Evolutionary conservation across 2,888 invertebrate species (phyloP).

Genomic region (Drosophila cognata): DNA sequence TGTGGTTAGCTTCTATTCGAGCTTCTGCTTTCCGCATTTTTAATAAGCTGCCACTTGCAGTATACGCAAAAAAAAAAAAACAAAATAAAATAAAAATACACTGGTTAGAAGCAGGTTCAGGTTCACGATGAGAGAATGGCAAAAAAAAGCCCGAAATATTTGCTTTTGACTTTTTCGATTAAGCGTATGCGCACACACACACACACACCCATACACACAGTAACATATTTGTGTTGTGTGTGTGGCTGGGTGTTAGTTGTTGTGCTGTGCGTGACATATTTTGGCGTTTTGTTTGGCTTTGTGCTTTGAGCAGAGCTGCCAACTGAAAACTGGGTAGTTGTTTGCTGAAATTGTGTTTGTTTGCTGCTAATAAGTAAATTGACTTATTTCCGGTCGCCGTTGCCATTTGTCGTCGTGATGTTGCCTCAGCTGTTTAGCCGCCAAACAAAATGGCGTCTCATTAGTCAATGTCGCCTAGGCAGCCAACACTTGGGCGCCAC

Average conservation of each 20-base stretch:
- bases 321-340: conserved; percentile 10
- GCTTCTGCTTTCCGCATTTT: conserved; percentile 59
- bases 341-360: conserved; percentile 8
- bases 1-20: conserved; percentile 34
- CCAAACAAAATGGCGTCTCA: conserved; percentile 74
- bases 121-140: conserved; percentile 13
- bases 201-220: conserved; percentile 24
- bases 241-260: conserved; percentile 43
- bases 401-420: conserved; percentile 45
- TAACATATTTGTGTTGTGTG: conserved; percentile 6
- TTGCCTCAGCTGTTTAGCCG: conserved; percentile 68
- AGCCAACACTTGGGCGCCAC: conserved; percentile 39
- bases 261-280: conserved; percentile 59
- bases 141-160: conserved; percentile 43
- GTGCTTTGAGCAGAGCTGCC: conserved; percentile 34
- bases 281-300: conserved; percentile 64
- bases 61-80: conserved; percentile 55
- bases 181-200: conserved; percentile 40
- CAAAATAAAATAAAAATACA: conserved; percentile 19
- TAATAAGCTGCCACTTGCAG: conserved; percentile 81
- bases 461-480: conserved; percentile 79
- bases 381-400: conserved; percentile 73
- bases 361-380: conserved; percentile 75
- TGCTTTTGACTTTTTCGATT: conserved; percentile 79
- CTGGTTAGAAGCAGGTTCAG: conserved; percentile 14